A percentile compares a stretch with the other conserved stretches of the same genome.
Evolutionary conservation across 2,888 invertebrate species (phyloP).

Genomic region (Julus scanicus): DNA sequence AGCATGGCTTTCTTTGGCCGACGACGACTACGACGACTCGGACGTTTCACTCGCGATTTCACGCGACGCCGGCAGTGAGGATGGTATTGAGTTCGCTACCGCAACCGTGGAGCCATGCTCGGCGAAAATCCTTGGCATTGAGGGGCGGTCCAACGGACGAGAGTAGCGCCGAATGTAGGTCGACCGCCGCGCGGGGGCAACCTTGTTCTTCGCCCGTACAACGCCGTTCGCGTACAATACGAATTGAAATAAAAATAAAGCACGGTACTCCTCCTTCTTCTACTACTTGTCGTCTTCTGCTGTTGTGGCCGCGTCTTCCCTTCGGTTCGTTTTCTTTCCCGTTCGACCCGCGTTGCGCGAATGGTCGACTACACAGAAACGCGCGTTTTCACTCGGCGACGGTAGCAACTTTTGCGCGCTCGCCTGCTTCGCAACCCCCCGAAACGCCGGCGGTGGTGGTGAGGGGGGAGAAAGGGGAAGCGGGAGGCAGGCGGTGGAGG

Average conservation of each 20-base stretch:
- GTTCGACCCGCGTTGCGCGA: background rate
- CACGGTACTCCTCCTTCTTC: background rate
- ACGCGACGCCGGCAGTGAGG: no score
- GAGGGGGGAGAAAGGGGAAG: no score
- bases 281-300: background rate
- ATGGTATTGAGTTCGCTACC: background rate
- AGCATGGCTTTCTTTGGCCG: background rate
- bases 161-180: constrained; percentile 8
- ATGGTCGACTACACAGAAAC: no score
- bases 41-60: background rate
- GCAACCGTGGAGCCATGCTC: background rate
- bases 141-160: background rate
- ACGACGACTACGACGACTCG: background rate
- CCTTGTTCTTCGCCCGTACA: background rate
- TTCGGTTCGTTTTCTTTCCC: background rate
- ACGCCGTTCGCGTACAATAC: background rate
- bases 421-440: background rate
- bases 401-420: background rate
- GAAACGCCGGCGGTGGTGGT: background rate
- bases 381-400: background rate
- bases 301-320: background rate
- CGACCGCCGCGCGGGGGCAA: background rate
- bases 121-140: constrained; percentile 27
- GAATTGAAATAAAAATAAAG: background rate
- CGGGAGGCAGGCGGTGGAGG: background rate